Evolutionary conservation across 2,797 vertebrate genomes (phyloP).

Genomic region (Naso thynnoides): DNA sequence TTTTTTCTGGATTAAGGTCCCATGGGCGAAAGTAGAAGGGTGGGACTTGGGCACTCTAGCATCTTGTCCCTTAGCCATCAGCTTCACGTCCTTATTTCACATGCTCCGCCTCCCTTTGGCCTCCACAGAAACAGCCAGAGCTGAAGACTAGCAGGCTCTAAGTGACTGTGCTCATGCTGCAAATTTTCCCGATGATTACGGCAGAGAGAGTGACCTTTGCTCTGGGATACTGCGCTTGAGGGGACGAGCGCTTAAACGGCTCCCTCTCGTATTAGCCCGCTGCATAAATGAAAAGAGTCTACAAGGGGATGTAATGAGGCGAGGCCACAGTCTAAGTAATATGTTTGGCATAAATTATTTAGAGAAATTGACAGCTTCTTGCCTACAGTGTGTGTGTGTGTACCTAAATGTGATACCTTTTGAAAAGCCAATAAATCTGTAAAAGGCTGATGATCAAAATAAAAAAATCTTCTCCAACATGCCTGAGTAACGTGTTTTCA

Average conservation of each 20-base stretch:
- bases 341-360: constrained; percentile 69
- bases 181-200: constrained; percentile 74
- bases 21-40: no score
- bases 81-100: constrained; percentile 30
- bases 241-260: constrained; percentile 55
- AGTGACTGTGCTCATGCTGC: constrained; percentile 69
- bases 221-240: constrained; percentile 44
- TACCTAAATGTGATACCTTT: constrained; percentile 6
- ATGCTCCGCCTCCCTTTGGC: constrained; percentile 1
- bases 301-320: constrained; percentile 65
- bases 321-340: constrained; percentile 47
- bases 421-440: background rate
- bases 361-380: constrained; percentile 50
- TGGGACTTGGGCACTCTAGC: no score
- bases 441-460: background rate
- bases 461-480: background rate
- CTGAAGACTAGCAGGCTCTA: constrained; percentile 68
- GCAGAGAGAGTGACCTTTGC: constrained; percentile 47
- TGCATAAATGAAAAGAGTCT: constrained; percentile 49
- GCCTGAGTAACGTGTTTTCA: background rate
- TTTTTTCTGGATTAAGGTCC: no score
- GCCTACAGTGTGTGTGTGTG: no score
- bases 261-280: constrained; percentile 53
- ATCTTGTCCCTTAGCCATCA: constrained; percentile 17
- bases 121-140: constrained; percentile 45